Evolutionary conservation across 1,140 invertebrate genomes (phyloP), one percentile per base, ranked within the genome.

Genomic region (Bombus affinis): DNA sequence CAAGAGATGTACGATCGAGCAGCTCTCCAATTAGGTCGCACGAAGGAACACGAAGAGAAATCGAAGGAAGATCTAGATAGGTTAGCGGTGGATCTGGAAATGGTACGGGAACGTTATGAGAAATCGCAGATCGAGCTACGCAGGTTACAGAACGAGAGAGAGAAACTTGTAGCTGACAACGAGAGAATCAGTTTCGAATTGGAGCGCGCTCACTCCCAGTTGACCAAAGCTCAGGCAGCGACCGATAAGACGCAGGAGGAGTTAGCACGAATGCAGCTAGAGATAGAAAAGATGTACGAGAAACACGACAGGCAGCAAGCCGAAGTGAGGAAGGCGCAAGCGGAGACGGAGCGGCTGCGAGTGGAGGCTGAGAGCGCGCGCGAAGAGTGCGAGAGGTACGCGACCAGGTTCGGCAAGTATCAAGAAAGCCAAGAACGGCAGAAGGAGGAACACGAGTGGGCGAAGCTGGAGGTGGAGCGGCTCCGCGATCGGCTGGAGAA

Each of bases 201-300:
- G 76, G 98, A 98, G 88, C 94, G 98, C 72, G 97, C 97, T 1
- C 97, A 98, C 93, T 97, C 97, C 71, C 98, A 98, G 93, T 96
- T 97, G 89, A 97, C 96, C 83, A 98, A 99, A 95, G 96, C 97
- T 2, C 98, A 98, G 92, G 97, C 97, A 12, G 97, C 96, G 22
- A 97, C 98, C 79, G 98, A 98, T 91, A 98, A 98, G 91, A 97
- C 97, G 81, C 98, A 98, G 92, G 98, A 98, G 93, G 98, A 99
- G 94, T 96, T 98, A 71, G 97, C 97, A 0, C 96, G 98, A 90
- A 96, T 98, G 91, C 97, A 98, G 92, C 96, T 98, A 42, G 98
- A 99, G 94, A 95, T 98, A 25, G 98, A 99, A 93, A 98, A 98
- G 93, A 97, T 98, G 95, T 98, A 98, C 89, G 98, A 98, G 89